Evolutionary conservation across 2,888 invertebrate species (phyloP), one percentile per base, ranked within the genome.

Genomic region (Sericinus montela): DNA sequence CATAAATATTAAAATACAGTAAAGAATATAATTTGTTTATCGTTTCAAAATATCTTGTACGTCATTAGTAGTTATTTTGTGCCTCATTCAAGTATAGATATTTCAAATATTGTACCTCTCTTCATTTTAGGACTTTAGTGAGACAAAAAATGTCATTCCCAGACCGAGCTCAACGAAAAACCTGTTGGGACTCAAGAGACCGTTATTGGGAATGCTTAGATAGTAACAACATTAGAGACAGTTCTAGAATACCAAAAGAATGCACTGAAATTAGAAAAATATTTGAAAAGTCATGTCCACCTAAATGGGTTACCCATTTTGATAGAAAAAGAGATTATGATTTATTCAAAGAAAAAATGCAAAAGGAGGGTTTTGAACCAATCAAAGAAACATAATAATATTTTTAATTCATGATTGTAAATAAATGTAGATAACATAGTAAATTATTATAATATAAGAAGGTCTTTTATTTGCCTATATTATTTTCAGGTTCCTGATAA

Each of bases 221-320:
- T 75, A 87, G 90, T 55, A 87, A 91, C 57, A 91, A 92, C 63
- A 86, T 91, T 44, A 91, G 92, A 65, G 93, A 92, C 45, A 90
- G 87, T 70, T 80, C 89, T 44, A 79, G 76, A 48, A 78, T 76
- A 57, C 86, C 85, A 7, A 88, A 85, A 61, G 86, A 80, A 53
- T 98, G 98, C 78, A 76, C 83, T 54, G 90, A 93, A 65, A 80
- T 95, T 60, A 92, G 96, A 57, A 91, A 93, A 81, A 59, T 92
- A 43, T 96, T 94, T 73, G 95, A 95, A 86, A 90, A 91, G 53
- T 92, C 92, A 16, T 97, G 97, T 71, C 94, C 96, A 1, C 76
- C 91, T 1, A 94, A 95, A 75, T 97, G 97, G 98, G 96, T 98
- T 37, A 95, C 95, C 73, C 97, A 98, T 85, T 98, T 98, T 79